Conservation (phyloP, 2,888 invertebrate species). For the Andrena hattorfiana region DNA sequence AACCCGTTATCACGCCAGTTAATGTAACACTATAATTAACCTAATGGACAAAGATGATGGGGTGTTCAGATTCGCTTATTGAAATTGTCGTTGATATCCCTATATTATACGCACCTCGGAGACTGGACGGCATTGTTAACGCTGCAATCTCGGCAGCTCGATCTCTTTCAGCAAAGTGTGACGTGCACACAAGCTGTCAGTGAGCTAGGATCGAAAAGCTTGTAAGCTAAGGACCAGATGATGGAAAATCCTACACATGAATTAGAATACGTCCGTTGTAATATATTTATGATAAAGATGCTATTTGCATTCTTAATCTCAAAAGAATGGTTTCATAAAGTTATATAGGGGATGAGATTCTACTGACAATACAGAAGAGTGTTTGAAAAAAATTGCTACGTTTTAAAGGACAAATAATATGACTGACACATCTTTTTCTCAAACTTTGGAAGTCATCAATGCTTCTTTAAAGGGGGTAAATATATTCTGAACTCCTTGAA, state of each 20-base stretch:
- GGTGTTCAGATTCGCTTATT: constrained; percentile 22
- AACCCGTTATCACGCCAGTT: constrained; percentile 4
- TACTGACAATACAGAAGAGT: too few species aligned
- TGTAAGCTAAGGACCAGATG: neutral
- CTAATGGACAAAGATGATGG: constrained; percentile 27
- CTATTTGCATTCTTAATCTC: too few species aligned
- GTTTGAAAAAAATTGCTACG: too few species aligned
- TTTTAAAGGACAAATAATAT: too few species aligned
- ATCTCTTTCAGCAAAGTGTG: constrained; percentile 33
- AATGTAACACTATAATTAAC: constrained; percentile 40
- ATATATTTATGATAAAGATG: neutral
- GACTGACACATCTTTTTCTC: too few species aligned
- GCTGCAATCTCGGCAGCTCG: neutral
- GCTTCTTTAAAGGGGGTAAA: too few species aligned
- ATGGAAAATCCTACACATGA: neutral
- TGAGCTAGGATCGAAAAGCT: neutral
- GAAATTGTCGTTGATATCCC: constrained; percentile 31
- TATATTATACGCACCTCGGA: neutral
- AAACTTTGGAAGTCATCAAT: too few species aligned
- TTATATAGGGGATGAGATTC: too few species aligned
- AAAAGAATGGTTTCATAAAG: too few species aligned
- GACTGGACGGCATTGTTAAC: constrained; percentile 26
- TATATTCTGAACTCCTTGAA: too few species aligned
- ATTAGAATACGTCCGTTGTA: neutral
- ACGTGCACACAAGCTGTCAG: constrained; percentile 2